Evolutionary conservation across 2,888 invertebrate species (phyloP), one percentile per base, ranked within the genome.

Genomic region (Lepidocyrtinus sp.): DNA sequence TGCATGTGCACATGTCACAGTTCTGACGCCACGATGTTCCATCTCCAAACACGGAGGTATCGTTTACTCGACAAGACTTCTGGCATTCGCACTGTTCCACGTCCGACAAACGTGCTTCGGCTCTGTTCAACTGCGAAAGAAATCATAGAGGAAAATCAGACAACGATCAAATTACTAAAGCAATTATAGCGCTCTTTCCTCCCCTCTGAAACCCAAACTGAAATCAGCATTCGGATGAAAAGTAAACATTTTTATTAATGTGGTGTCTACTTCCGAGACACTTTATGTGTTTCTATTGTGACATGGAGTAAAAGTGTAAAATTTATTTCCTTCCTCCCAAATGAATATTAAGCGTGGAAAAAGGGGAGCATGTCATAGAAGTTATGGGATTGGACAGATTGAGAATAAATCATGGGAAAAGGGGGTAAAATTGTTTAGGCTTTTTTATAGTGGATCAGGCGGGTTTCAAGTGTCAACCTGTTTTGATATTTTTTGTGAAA

Each of bases 71-170:
- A 91, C 96, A 96, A 84, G 95, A 94, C 90, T 94, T 95, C 90
- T 94, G 94, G 90, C 96, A 96, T 90, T 96, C 96, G 89, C 96
- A 96, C 89, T 94, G 93, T 90, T 96, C 95, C 88, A 96, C 91
- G 88, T 92, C 92, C 88, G 92, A 91, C 89, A 96, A 91, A 87
- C 94, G 92, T 87, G 92, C 92, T 90, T 96, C 95, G 86, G 95
- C 93, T 88, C 92, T 93, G 89, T 92, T 92, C 90, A 96, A 91
- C 96, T 96, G 91, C 15, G 87, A 84, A 17, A 15, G 62, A 17
- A 25, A 3, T 86, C 90, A 50, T n/a, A n/a, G n/a, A n/a, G n/a
- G n/a, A n/a, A n/a, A n/a, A n/a, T n/a, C n/a, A n/a, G n/a, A n/a
- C n/a, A n/a, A n/a, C n/a, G n/a, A n/a, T n/a, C n/a, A n/a, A n/a